These are phyloP conservation scores for Dinothrombium tinctorium DNA, from an alignment of 1,140 invertebrate species.

Conservation along the genomic window DNA sequence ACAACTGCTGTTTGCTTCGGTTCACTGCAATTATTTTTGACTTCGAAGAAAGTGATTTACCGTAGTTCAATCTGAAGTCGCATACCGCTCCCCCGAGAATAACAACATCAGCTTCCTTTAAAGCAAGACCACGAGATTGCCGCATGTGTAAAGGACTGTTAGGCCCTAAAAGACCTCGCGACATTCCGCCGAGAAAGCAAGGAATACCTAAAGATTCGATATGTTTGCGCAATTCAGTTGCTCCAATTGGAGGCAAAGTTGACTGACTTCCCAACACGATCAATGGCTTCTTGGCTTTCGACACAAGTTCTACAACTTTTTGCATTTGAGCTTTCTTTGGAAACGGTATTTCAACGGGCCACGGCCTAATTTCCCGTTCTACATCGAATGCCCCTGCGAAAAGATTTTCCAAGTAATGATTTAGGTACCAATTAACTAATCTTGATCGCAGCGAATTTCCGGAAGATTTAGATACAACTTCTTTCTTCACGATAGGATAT, in stretches of 20 bases:
- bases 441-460: constrained; percentile 4
- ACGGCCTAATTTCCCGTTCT: constrained; percentile 22
- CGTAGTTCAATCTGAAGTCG: constrained; percentile 37
- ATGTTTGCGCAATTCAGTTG: constrained; percentile 24
- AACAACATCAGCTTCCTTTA: constrained; percentile 37
- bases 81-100: constrained; percentile 36
- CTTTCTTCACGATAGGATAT: constrained; percentile 29
- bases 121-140: constrained; percentile 31
- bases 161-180: constrained; percentile 30
- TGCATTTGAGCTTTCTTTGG: constrained; percentile 21
- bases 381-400: constrained; percentile 33
- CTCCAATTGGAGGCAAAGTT: constrained; percentile 29
- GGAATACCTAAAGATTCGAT: constrained; percentile 32
- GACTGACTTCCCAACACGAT: constrained; percentile 36
- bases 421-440: constrained; percentile 25
- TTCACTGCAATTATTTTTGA: constrained; percentile 38
- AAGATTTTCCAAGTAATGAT: constrained; percentile 30
- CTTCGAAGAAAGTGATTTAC: constrained; percentile 28
- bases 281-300: constrained; percentile 30
- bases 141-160: constrained; percentile 25
- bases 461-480: constrained; percentile 19
- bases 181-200: constrained; percentile 37
- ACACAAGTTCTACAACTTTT: constrained; percentile 25
- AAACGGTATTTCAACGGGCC: constrained; percentile 22
- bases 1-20: constrained; percentile 29